Conservation (phyloP, 2,113 vertebrate genomes). For the Myrmophylax atrothorax region DNA sequence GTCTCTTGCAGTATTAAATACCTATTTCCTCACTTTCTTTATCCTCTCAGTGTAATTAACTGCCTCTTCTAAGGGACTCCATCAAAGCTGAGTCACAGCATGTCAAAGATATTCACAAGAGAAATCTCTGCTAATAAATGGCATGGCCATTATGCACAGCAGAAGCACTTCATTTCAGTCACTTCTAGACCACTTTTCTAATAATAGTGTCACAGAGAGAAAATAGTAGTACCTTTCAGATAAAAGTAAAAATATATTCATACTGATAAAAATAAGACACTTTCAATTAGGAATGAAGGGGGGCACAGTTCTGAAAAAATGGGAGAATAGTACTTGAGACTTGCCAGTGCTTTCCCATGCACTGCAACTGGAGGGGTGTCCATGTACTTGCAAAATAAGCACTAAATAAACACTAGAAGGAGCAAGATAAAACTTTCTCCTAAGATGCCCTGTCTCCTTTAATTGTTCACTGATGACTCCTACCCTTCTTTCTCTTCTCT, state of each 20-base stretch:
- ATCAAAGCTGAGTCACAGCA: neutral
- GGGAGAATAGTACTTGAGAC: neutral
- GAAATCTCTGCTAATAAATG: neutral
- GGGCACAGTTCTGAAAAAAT: neutral
- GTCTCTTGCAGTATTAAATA: neutral
- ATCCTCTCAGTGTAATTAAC: neutral
- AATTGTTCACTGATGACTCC: neutral
- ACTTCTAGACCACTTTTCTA: neutral
- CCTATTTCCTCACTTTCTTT: neutral
- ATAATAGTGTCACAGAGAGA: neutral
- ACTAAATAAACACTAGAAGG: neutral
- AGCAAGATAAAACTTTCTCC: neutral
- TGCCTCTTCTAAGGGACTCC: neutral
- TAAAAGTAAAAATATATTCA: neutral
- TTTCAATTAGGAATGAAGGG: neutral
- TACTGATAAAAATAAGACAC: neutral
- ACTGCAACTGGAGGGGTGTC: neutral
- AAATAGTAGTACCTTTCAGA: neutral
- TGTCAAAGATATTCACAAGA: neutral
- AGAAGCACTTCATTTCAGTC: neutral
- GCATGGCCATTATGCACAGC: neutral
- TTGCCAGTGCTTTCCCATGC: neutral
- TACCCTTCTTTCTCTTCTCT: neutral
- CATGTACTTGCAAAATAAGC: neutral
- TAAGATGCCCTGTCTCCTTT: neutral